Percentiles rank a stretch among this genome's conserved stretches.
These are phyloP conservation scores for Neostethus bicornis DNA, from an alignment of 2,797 vertebrate genomes.

Conservation along the genomic window DNA sequence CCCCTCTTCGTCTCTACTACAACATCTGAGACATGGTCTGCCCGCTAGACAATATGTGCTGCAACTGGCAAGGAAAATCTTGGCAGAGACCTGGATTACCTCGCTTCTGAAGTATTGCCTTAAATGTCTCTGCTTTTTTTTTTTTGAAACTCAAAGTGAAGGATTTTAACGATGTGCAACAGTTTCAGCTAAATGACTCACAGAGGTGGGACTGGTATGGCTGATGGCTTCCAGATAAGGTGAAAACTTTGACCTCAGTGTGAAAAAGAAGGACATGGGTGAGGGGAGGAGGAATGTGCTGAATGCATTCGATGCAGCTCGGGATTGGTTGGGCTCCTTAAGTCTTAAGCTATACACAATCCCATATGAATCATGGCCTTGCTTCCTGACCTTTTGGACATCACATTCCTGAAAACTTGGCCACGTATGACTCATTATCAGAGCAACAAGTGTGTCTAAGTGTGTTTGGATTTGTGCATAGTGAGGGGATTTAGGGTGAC, in stretches of 20 bases:
- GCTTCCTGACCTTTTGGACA: conserved; percentile 36
- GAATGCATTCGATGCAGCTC: conserved; percentile 32
- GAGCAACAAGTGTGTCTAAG: conserved; percentile 19
- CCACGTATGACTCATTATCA: conserved; percentile 8
- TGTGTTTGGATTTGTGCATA: background rate
- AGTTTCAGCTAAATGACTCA: conserved; percentile 72
- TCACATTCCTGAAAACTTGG: conserved; percentile 17
- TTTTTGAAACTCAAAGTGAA: conserved; percentile 32
- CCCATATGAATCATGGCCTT: conserved; percentile 30
- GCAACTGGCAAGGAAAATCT: conserved; percentile 66
- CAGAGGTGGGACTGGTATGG: conserved; percentile 73
- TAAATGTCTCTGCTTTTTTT: conserved; percentile 46
- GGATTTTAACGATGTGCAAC: conserved; percentile 66
- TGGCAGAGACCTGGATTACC: conserved; percentile 68
- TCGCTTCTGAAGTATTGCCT: conserved; percentile 66
- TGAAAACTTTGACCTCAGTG: conserved; percentile 75
- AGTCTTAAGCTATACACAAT: conserved; percentile 30
- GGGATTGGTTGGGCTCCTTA: conserved; percentile 38
- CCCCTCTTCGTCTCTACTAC: conserved; percentile 35
- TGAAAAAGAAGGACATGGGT: conserved; percentile 57
- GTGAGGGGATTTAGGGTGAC: background rate
- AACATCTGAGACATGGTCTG: conserved; percentile 61
- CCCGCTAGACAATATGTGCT: conserved; percentile 63
- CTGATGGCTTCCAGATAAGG: conserved; percentile 81
- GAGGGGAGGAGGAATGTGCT: conserved; percentile 44